Percentiles rank a stretch among this genome's conserved stretches.
Evolutionary conservation across 2,797 vertebrate species (phyloP).

Genomic region (Alcedo atthis): DNA sequence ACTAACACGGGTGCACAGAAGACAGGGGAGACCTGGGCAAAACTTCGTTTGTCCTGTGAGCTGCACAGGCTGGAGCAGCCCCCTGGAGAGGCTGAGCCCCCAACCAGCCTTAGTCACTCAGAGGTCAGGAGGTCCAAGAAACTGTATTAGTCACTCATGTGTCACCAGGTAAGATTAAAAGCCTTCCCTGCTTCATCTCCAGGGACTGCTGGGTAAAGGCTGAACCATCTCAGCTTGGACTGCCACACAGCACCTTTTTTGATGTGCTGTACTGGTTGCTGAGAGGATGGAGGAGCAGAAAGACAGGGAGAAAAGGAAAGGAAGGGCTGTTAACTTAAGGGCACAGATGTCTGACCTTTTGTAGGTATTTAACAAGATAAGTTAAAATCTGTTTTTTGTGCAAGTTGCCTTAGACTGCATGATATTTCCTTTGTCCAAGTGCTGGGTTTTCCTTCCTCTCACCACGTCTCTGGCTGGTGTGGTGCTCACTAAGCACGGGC

Average conservation of each 20-base stretch:
- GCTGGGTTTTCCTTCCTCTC: not conserved
- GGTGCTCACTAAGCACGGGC: not conserved
- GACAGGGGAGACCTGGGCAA: rapidly evolving
- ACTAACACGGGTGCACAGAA: not conserved
- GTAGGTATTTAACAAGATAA: not conserved
- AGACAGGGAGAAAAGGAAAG: not conserved
- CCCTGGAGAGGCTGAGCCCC: constrained; percentile 17
- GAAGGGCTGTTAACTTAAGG: not conserved
- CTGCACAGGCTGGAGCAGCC: not conserved
- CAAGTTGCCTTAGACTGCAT: not conserved
- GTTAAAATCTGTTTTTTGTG: not conserved
- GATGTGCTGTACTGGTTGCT: constrained; percentile 49
- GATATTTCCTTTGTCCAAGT: not conserved
- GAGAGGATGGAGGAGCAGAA: constrained; percentile 31
- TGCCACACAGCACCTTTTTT: constrained; percentile 40
- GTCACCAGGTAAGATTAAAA: constrained; percentile 64
- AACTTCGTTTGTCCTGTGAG: not conserved
- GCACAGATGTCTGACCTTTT: not conserved
- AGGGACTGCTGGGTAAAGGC: constrained; percentile 24
- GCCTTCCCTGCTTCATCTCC: constrained; percentile 42
- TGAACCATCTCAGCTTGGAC: constrained; percentile 32
- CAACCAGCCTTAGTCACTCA: not conserved
- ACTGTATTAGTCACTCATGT: constrained; percentile 58
- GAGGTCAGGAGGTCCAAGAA: constrained; percentile 64
- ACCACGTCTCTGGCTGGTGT: not conserved